These are phyloP conservation scores for Lutjanus campechanus DNA, from an alignment of 2,797 vertebrate species.

Conservation along the genomic window DNA sequence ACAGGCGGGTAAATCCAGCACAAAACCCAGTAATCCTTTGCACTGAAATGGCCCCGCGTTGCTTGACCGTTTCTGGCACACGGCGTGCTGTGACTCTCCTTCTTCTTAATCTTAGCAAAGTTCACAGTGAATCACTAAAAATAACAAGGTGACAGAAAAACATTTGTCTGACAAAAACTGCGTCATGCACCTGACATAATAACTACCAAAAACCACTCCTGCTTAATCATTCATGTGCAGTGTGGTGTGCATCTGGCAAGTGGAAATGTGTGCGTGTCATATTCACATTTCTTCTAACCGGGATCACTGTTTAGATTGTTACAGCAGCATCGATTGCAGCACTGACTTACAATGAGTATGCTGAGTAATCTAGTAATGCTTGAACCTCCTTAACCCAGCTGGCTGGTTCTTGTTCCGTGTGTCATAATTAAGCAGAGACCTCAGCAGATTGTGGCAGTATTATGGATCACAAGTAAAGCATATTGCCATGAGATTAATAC, in stretches of 20 bases:
- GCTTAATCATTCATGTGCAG: not conserved
- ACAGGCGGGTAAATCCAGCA: constrained; percentile 47
- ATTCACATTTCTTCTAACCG: constrained; percentile 7
- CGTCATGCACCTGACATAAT: not conserved
- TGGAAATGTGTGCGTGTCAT: constrained; percentile 19
- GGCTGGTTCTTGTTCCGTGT: constrained; percentile 55
- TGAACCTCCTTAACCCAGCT: constrained; percentile 72
- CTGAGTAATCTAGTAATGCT: constrained; percentile 71
- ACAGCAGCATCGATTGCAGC: constrained; percentile 24
- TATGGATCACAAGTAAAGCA: constrained; percentile 84
- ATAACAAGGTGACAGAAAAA: constrained; percentile 31
- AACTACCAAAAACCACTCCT: not conserved
- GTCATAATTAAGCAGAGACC: constrained; percentile 77
- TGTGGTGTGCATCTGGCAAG: not conserved
- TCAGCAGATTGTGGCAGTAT: constrained; percentile 71
- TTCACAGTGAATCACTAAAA: constrained; percentile 31
- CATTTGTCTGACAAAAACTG: not conserved
- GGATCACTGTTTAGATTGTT: not conserved
- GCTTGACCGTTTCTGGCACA: constrained; percentile 27
- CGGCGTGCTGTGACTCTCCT: not conserved
- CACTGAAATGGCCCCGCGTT: constrained; percentile 31
- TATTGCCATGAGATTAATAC: constrained; percentile 89
- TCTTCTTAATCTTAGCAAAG: constrained; percentile 14
- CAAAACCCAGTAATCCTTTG: constrained; percentile 52
- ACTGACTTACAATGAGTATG: constrained; percentile 56